These are phyloP conservation scores for Lates calcarifer DNA, from an alignment of 2,113 vertebrate species.

Conservation along the genomic window DNA sequence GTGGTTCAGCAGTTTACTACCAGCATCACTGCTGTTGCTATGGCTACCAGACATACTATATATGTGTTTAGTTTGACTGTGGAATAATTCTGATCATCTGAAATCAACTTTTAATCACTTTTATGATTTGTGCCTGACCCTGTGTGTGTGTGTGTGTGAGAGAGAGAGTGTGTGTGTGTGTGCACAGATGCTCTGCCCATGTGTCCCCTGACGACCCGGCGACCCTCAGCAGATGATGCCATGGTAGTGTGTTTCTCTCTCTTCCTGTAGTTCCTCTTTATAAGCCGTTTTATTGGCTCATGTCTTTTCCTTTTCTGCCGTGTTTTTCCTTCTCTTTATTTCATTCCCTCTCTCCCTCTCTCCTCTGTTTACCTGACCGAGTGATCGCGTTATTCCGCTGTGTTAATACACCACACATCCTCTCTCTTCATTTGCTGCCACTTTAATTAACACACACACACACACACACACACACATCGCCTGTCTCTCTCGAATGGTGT, in stretches of 20 bases:
- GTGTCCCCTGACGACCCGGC: slow-evolving; percentile 9
- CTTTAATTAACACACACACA: slow-evolving; percentile 43
- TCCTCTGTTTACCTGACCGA: slow-evolving; percentile 36
- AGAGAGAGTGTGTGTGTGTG: neutral
- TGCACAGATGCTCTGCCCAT: neutral
- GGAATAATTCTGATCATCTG: too few relatives aligned
- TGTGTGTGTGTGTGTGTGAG: neutral
- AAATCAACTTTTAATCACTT: neutral
- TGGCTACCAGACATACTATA: neutral
- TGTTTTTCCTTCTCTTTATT: neutral
- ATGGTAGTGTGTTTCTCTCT: slow-evolving; percentile 11
- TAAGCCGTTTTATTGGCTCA: too few relatives aligned
- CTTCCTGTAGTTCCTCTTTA: too few relatives aligned
- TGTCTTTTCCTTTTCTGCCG: fast-evolving
- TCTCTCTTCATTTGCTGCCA: neutral
- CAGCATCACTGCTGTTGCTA: neutral
- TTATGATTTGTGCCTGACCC: neutral
- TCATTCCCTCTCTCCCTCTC: too few relatives aligned
- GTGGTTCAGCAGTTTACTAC: too few relatives aligned
- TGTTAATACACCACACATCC: slow-evolving; percentile 25
- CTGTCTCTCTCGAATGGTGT: neutral
- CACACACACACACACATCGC: neutral
- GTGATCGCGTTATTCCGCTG: slow-evolving; percentile 48
- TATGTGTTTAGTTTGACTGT: too few relatives aligned
- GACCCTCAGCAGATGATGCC: neutral